A percentile compares a stretch with the other conserved stretches of the same genome.
phyloP scores from a whole-genome alignment of 1,140 invertebrate genomes.

The Pogonomyrmex californicus region DNA sequence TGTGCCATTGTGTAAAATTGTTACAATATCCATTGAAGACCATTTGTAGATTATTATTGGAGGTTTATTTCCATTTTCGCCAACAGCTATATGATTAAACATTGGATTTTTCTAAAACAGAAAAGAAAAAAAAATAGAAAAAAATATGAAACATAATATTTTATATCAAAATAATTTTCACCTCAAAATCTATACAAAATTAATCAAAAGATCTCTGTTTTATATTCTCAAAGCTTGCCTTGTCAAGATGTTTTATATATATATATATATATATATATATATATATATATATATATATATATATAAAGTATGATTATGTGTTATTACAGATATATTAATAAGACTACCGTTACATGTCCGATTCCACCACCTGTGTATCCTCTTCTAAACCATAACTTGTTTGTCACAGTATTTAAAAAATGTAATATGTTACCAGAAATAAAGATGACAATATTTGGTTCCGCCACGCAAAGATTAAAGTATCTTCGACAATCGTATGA shows the following conservation, averaged over 20 bases:
- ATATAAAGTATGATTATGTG: neutral
- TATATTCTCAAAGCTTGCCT: neutral
- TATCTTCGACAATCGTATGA: conserved; percentile 94
- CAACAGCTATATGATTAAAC: conserved; percentile 92
- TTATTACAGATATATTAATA: conserved; percentile 47
- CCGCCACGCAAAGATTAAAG: conserved; percentile 93
- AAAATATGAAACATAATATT: conserved; percentile 3
- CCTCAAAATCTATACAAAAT: no score
- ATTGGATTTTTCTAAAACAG: conserved; percentile 91
- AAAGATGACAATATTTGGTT: conserved; percentile 92
- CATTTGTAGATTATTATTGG: conserved; percentile 94
- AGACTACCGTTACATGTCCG: conserved; percentile 91
- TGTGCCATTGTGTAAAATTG: conserved; percentile 92
- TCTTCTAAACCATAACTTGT: conserved; percentile 90
- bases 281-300: neutral
- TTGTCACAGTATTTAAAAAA: conserved; percentile 91
- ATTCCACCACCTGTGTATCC: conserved; percentile 92
- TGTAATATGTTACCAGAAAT: conserved; percentile 93
- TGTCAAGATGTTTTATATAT: neutral
- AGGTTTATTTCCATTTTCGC: conserved; percentile 90
- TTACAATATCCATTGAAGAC: conserved; percentile 92
- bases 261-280: conserved; percentile 1
- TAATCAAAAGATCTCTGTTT: no score
- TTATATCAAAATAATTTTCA: conserved; percentile 21
- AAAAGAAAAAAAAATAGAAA: neutral